Base-by-base conservation (phyloP, 2,797 vertebrate genomes). In the Momotus momota region DNA sequence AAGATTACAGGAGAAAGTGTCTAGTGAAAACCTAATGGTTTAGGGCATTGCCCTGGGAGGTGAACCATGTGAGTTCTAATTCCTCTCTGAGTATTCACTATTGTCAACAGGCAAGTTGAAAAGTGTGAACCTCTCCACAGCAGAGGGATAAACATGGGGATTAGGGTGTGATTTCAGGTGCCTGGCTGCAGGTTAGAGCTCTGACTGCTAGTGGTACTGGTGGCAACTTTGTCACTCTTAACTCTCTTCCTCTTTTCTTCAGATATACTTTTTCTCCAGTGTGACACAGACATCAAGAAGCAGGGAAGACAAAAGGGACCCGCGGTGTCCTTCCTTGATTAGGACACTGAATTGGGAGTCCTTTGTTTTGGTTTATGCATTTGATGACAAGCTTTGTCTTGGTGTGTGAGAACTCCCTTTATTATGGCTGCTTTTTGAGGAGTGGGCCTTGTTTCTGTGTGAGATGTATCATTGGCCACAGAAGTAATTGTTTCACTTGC, bases 381-480 rank as follows among this genome's bases (percentile, higher is more conserved):
- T 80, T 54, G 9, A 65, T 92, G 26, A 27, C 41, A 61, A 57
- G 65, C 25, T 65, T 93, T 18, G 17, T 17, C 25, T 74, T 33
- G 8, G 4, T 29, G 9, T 87, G 26, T 21, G 41, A 86, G 41
- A 57, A 35, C 41, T 83, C 29, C 71, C 26, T 67, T 87, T 80
- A 8, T 83, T 77, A 5, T 54, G 29, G 14, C 41, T 61, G 3
- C 10, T 83, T 80, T 17, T 57, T 57, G 41, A 72, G 27, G 25
- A 77, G 8, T 41, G 7, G 8, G 12, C 80, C 21, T 61, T 1
- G 0, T 62, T 77, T 84, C 46, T 79, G 20, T 54, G 27, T 14
- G 41, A 54, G 40, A 33, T 4, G 2, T 4, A 6, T 51, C 1
- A 0, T 7, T 82, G n/a, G 26, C 27, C 9, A 40, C 18, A 48